phyloP scores from a whole-genome alignment of 2,888 invertebrate genomes.

The Pseudoips prasinana region DNA sequence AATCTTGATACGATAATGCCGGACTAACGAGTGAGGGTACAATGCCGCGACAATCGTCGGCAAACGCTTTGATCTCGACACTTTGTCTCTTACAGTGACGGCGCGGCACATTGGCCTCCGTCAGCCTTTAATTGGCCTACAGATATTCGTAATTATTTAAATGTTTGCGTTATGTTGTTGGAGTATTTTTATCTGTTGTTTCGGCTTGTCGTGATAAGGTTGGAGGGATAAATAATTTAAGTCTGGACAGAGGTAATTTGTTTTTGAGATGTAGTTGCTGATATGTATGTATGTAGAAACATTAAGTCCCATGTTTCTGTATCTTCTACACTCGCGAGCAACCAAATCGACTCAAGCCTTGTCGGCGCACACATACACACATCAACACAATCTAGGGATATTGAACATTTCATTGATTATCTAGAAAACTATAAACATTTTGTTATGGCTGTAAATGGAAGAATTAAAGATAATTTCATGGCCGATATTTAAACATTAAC shows the following conservation, averaged over 20 bases:
- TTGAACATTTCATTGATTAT: too few species aligned
- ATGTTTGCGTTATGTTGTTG: conserved; percentile 20
- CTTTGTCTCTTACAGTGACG: conserved; percentile 65
- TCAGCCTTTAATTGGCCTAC: conserved; percentile 34
- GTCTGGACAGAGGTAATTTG: conserved; percentile 20
- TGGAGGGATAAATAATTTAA: not conserved
- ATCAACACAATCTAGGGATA: too few species aligned
- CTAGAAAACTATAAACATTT: too few species aligned
- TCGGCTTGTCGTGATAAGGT: conserved; percentile 4
- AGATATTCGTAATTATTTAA: conserved; percentile 35
- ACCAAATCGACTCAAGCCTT: too few species aligned
- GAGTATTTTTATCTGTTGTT: conserved; percentile 17
- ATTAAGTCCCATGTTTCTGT: too few species aligned
- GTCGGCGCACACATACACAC: too few species aligned
- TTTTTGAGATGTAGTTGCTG: conserved; percentile 1
- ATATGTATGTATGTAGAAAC: too few species aligned
- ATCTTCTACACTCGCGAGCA: too few species aligned
- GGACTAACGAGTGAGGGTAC: conserved; percentile 79
- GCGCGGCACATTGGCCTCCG: conserved; percentile 32
- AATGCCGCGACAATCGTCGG: conserved; percentile 78
- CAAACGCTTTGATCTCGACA: conserved; percentile 78
- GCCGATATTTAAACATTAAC: too few species aligned
- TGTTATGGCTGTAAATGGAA: too few species aligned
- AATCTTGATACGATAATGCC: conserved; percentile 78
- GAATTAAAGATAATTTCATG: too few species aligned